Percentiles rank a stretch among this genome's conserved stretches.
These are phyloP conservation scores for Papilio helenus DNA, from an alignment of 1,140 invertebrate species.

Conservation along the genomic window DNA sequence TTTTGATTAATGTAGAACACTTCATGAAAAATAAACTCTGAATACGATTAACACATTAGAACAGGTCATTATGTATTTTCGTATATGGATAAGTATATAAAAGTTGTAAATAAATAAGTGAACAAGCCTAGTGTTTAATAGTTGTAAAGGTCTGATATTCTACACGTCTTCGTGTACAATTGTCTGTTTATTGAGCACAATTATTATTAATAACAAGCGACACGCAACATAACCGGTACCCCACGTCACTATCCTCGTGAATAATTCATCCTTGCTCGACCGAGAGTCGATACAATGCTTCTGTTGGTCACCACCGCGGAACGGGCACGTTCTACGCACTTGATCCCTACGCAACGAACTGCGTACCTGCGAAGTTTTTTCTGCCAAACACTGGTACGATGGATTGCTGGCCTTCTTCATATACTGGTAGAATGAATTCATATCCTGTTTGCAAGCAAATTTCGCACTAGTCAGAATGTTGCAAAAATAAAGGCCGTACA, in stretches of 20 bases:
- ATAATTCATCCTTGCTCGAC: constrained; percentile 19
- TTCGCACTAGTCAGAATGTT: not conserved
- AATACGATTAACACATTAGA: no score
- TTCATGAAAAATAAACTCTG: not conserved
- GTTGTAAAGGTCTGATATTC: not conserved
- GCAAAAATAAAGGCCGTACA: not conserved
- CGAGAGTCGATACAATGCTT: not conserved
- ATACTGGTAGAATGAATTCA: not conserved
- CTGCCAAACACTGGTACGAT: not conserved
- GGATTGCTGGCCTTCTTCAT: not conserved
- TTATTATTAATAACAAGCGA: constrained; percentile 6
- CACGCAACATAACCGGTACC: constrained; percentile 14
- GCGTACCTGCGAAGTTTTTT: not conserved
- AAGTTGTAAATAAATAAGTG: no score
- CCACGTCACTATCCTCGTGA: not conserved
- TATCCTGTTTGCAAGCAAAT: not conserved
- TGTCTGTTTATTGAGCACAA: not conserved
- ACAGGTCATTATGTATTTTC: no score
- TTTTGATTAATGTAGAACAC: not conserved
- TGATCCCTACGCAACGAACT: not conserved
- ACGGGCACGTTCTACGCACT: not conserved
- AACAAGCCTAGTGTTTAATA: not conserved
- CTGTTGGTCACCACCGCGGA: not conserved
- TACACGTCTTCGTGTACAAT: not conserved
- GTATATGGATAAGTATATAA: no score